Percentiles rank a stretch among this genome's conserved stretches.
These are phyloP conservation scores for Ranitomeya variabilis DNA, from an alignment of 2,113 vertebrate genomes.

Conservation along the genomic window DNA sequence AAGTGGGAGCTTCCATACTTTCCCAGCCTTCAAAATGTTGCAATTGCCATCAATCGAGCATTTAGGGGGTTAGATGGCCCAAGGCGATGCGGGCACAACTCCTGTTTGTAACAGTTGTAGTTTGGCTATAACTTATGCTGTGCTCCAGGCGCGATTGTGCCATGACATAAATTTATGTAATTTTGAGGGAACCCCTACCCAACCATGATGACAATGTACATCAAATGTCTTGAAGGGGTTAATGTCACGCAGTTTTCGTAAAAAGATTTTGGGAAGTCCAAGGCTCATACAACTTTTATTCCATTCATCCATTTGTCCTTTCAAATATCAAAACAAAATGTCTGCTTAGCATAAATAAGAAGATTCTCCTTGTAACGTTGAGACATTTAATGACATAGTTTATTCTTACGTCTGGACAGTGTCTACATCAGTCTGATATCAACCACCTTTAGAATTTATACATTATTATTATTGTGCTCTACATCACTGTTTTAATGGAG, in stretches of 20 bases:
- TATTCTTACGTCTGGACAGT: constrained; percentile 35
- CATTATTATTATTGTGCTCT: not conserved
- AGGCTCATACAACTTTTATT: constrained; percentile 7
- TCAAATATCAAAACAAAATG: not conserved
- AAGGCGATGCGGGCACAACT: no score
- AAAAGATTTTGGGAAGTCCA: not conserved
- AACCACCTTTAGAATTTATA: constrained; percentile 30
- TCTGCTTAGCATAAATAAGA: constrained; percentile 38
- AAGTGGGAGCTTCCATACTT: no score
- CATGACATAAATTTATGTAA: no score
- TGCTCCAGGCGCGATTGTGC: no score
- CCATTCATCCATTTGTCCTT: not conserved
- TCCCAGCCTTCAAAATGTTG: no score
- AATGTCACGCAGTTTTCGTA: not conserved
- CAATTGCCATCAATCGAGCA: no score
- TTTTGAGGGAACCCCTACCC: no score
- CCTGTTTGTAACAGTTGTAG: no score
- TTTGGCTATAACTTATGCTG: no score
- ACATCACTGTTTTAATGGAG: not conserved
- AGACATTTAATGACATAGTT: constrained; percentile 37
- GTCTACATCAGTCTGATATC: constrained; percentile 32
- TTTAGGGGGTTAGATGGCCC: no score
- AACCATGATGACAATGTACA: no score
- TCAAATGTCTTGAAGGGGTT: constrained; percentile 5
- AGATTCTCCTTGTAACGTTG: constrained; percentile 32